Percentiles rank a stretch among this genome's conserved stretches.
Conservation (phyloP, 2,797 vertebrate genomes). For the Sebastiscus tertius region DNA sequence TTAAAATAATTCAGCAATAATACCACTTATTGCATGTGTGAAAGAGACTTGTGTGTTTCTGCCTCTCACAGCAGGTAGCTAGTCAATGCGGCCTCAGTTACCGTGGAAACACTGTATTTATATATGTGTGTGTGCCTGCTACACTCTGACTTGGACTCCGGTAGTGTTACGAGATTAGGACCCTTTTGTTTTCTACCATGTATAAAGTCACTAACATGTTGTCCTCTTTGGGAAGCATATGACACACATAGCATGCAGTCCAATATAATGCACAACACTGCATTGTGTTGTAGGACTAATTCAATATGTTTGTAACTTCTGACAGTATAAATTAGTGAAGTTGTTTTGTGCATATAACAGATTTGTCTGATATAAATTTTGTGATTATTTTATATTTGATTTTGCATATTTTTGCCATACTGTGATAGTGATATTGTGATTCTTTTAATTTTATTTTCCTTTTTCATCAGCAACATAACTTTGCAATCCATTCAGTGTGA, state of each 20-base stretch:
- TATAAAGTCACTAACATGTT: not conserved
- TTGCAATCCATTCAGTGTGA: too few species aligned
- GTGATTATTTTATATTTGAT: not conserved
- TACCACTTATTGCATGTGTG: not conserved
- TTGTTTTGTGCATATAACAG: not conserved
- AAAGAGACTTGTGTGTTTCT: not conserved
- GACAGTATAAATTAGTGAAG: not conserved
- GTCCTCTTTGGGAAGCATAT: not conserved
- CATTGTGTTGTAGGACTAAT: not conserved
- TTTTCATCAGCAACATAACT: too few species aligned
- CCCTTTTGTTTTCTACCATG: not conserved
- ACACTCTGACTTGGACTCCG: not conserved
- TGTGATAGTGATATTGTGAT: not conserved
- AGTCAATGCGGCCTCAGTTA: conserved; percentile 34
- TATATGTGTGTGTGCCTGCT: not conserved
- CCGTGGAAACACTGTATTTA: conserved; percentile 35
- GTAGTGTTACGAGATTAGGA: not conserved
- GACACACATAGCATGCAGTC: not conserved
- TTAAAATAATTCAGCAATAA: not conserved
- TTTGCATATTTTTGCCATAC: not conserved
- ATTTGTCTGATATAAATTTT: not conserved
- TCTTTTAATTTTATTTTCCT: too few species aligned
- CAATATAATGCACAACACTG: not conserved
- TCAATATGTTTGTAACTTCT: not conserved
- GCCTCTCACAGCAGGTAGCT: conserved; percentile 27